A percentile compares a stretch with the other conserved stretches of the same genome.
These are phyloP conservation scores for Biston stratarius DNA, from an alignment of 2,888 invertebrate species.

Conservation along the genomic window DNA sequence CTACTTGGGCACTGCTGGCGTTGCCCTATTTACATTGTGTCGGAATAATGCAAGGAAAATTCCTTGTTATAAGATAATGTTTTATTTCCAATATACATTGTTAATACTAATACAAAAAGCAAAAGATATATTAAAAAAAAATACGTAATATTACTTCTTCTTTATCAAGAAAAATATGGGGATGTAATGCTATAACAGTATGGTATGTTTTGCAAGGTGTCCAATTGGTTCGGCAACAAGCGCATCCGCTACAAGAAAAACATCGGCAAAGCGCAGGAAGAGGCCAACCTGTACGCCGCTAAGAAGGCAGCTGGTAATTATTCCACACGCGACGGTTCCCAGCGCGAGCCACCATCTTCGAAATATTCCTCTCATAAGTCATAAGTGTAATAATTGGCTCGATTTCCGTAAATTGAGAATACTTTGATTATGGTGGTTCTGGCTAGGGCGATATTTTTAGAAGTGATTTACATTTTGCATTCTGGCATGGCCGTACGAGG, in stretches of 20 bases:
- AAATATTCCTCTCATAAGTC: no score
- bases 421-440: neutral
- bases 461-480: neutral
- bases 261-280: conserved; percentile 99
- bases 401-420: neutral
- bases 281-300: conserved; percentile 99
- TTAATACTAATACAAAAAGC: no score
- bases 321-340: neutral
- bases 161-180: no score
- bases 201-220: conserved; percentile 88
- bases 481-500: neutral
- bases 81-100: no score
- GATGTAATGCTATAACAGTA: no score
- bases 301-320: conserved; percentile 96
- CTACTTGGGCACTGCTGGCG: no score
- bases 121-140: no score
- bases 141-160: no score
- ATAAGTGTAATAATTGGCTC: neutral
- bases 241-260: conserved; percentile 99
- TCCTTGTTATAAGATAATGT: no score
- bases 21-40: no score
- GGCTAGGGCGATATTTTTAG: neutral
- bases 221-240: conserved; percentile 99
- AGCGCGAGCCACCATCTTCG: neutral
- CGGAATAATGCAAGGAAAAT: no score